Evolutionary conservation across 2,888 invertebrate species (phyloP).

Genomic region (Pterostichus madidus): DNA sequence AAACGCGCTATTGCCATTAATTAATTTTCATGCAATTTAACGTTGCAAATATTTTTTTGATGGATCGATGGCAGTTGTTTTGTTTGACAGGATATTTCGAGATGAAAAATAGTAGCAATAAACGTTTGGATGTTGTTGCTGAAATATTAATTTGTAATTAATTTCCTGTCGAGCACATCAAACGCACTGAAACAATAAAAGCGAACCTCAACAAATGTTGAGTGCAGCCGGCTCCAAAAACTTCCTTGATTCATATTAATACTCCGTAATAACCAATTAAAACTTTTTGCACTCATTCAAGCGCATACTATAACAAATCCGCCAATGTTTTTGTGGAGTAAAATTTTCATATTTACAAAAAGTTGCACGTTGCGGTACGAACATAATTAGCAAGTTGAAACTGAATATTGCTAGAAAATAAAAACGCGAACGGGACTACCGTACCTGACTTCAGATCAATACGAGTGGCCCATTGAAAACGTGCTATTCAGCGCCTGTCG

Average conservation of each 20-base stretch:
- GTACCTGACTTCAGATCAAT: slow-evolving; percentile 20
- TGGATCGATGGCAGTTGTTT: slow-evolving; percentile 11
- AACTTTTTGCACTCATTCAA: slow-evolving; percentile 63
- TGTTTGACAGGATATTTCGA: slow-evolving; percentile 19
- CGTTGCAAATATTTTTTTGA: too few species aligned
- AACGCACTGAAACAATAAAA: slow-evolving; percentile 43
- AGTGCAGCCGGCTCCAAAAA: slow-evolving; percentile 45
- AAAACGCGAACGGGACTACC: not conserved
- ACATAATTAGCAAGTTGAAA: slow-evolving; percentile 60
- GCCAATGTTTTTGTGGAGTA: slow-evolving; percentile 41
- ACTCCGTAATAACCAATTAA: slow-evolving; percentile 62
- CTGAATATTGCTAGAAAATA: slow-evolving; percentile 48
- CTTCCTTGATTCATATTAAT: slow-evolving; percentile 64
- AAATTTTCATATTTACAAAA: slow-evolving; percentile 57
- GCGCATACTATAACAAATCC: slow-evolving; percentile 53
- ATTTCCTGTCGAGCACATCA: slow-evolving; percentile 36
- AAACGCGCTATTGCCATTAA: not conserved
- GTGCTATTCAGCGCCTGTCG: slow-evolving; percentile 19
- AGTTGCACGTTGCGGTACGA: slow-evolving; percentile 29
- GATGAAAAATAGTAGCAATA: slow-evolving; percentile 38
- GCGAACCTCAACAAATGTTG: slow-evolving; percentile 28
- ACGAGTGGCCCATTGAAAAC: not conserved
- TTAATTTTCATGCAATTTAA: too few species aligned
- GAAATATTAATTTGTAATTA: slow-evolving; percentile 52
- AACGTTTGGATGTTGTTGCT: not conserved